Conservation (phyloP, 2,888 invertebrate genomes). For the Rapana venosa region DNA sequence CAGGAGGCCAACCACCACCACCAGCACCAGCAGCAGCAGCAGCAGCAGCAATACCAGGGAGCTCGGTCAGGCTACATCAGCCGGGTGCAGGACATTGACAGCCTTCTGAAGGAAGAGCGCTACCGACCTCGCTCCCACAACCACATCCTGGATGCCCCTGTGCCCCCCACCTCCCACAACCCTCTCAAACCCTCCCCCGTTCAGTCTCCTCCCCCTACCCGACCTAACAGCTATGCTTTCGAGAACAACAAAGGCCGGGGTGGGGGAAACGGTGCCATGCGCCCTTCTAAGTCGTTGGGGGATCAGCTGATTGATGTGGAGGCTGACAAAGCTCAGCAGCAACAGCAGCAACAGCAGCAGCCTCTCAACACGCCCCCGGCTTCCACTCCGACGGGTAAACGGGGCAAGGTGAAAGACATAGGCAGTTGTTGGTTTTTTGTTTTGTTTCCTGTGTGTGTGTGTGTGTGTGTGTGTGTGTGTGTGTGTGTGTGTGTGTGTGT, state of each 20-base stretch:
- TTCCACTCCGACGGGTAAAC: slow-evolving; percentile 9
- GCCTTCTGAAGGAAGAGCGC: slow-evolving; percentile 60
- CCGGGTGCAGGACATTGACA: slow-evolving; percentile 66
- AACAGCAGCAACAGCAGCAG: slow-evolving; percentile 39
- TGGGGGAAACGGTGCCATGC: slow-evolving; percentile 33
- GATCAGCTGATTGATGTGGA: slow-evolving; percentile 56
- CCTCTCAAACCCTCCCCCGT: slow-evolving; percentile 54
- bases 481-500: too few relatives aligned
- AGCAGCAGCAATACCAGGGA: slow-evolving; percentile 55
- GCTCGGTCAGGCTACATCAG: slow-evolving; percentile 57
- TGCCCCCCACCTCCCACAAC: slow-evolving; percentile 53
- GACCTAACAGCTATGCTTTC: slow-evolving; percentile 56
- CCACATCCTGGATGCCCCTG: slow-evolving; percentile 56
- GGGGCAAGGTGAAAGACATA: slow-evolving; percentile 28
- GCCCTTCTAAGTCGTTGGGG: slow-evolving; percentile 52
- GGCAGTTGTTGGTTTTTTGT: not conserved
- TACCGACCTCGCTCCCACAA: slow-evolving; percentile 27
- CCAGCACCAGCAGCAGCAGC: slow-evolving; percentile 48
- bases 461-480: not conserved
- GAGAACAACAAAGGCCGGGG: slow-evolving; percentile 42
- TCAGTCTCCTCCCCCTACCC: slow-evolving; percentile 45
- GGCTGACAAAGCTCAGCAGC: slow-evolving; percentile 51
- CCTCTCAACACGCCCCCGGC: slow-evolving; percentile 44
- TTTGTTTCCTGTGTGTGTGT: not conserved
- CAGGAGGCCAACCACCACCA: slow-evolving; percentile 48